These are phyloP conservation scores for Calliopsis andreniformis DNA, from an alignment of 1,140 invertebrate species.

Conservation along the genomic window DNA sequence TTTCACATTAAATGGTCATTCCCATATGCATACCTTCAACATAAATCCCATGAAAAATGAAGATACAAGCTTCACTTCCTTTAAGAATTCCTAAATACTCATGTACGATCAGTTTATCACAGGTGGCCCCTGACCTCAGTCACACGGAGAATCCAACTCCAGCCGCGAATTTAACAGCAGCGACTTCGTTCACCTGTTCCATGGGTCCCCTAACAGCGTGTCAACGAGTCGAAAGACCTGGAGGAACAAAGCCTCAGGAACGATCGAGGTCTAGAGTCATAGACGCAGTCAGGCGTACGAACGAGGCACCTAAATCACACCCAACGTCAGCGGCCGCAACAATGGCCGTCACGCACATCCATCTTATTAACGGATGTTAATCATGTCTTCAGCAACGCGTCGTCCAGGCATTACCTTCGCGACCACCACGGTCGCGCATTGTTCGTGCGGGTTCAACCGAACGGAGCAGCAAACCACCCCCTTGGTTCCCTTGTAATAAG, in stretches of 20 bases:
- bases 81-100: too few species aligned
- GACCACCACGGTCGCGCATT: constrained; percentile 79
- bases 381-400: constrained; percentile 81
- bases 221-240: constrained; percentile 34
- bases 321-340: constrained; percentile 74
- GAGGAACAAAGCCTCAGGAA: constrained; percentile 36
- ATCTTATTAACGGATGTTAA: constrained; percentile 82
- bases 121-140: too few species aligned
- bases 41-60: too few species aligned
- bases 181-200: constrained; percentile 28
- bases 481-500: constrained; percentile 79
- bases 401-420: constrained; percentile 76
- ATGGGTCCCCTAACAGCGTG: background rate
- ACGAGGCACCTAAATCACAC: constrained; percentile 70
- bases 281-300: constrained; percentile 36
- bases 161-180: background rate
- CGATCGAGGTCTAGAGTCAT: constrained; percentile 45
- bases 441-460: constrained; percentile 60
- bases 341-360: constrained; percentile 78
- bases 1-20: too few species aligned
- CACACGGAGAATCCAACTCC: background rate
- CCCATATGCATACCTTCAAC: too few species aligned
- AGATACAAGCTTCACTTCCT: too few species aligned
- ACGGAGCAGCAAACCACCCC: constrained; percentile 68
- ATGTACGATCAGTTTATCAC: too few species aligned